Base-by-base conservation (phyloP, 2,113 vertebrate genomes). In the Gobius niger region DNA sequence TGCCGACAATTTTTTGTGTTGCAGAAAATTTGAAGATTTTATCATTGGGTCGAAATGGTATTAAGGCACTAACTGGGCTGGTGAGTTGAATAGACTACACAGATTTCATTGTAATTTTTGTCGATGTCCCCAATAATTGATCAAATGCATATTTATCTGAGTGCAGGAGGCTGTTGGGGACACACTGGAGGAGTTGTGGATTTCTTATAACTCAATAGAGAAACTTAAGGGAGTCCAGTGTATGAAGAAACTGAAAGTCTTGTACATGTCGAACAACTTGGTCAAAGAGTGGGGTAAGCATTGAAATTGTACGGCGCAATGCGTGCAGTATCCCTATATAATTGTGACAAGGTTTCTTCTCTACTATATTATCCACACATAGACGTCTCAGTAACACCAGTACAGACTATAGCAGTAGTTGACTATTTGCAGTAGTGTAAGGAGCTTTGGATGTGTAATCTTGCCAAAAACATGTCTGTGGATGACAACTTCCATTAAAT, bases 191-290 rank as follows among this genome's bases (percentile, higher is more conserved):
- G 95, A 99, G 83, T 76, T 99, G 70, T 99, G 96, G 96, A 98
- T 99, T 79, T 99, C 98, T 0, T 99, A 97, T 82, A 99, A 99
- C 88, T 90, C 93, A 71, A 97, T 99, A 65, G 98, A 99, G 82
- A 99, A 98, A 78, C 91, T 99, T 83, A 97, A 94, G 82, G 97
- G 97, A 57, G 94, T 99, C 71, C 93, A 94, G 51, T 93, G 92
- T 40, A 94, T 99, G 95, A 98, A 94, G 91, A 97, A 96, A 53
- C 82, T 99, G 63, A 94, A 88, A 83, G 93, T 99, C 80, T 93
- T 99, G 53, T 98, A 98, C 84, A 99, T 99, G 93, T 97, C 97
- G 76, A 98, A 99, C 90, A 99, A 99, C 90, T 89, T 95, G 75
- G 98, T 99, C 63, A 99, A 98, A 89, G 97, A 99, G 11, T 99